Conservation (phyloP, 1,140 invertebrate species). For the Phenacoccus solenopsis region DNA sequence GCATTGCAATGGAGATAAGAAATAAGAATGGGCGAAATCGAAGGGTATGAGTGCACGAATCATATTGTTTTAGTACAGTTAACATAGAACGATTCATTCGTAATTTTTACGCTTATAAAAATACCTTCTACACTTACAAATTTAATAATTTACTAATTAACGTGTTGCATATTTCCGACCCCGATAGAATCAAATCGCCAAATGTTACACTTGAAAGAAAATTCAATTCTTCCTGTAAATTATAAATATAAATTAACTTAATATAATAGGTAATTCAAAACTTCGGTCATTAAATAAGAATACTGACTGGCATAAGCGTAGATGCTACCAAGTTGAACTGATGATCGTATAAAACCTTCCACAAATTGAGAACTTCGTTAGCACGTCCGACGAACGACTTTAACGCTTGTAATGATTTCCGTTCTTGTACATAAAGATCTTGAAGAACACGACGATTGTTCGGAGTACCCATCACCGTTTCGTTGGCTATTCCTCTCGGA, state of each 20-base stretch:
- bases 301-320: neutral
- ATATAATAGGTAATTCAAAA: neutral
- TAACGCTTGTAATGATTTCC: slow-evolving; percentile 63
- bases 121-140: slow-evolving; percentile 32
- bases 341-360: slow-evolving; percentile 86
- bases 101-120: neutral
- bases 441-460: slow-evolving; percentile 27
- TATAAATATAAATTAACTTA: neutral
- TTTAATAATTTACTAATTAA: slow-evolving; percentile 64
- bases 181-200: slow-evolving; percentile 68
- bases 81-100: neutral
- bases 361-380: slow-evolving; percentile 83
- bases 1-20: too few relatives aligned
- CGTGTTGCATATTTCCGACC: slow-evolving; percentile 63
- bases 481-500: neutral
- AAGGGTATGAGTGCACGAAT: too few relatives aligned
- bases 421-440: slow-evolving; percentile 44
- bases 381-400: slow-evolving; percentile 63
- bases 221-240: neutral
- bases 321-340: slow-evolving; percentile 68
- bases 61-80: too few relatives aligned
- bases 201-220: slow-evolving; percentile 39
- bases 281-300: neutral
- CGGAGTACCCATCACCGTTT: neutral
- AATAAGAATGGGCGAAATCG: too few relatives aligned